phyloP scores from a whole-genome alignment of 37 sponge, comb jelly and placozoan species.

The Cladorhizidae sp. region DNA sequence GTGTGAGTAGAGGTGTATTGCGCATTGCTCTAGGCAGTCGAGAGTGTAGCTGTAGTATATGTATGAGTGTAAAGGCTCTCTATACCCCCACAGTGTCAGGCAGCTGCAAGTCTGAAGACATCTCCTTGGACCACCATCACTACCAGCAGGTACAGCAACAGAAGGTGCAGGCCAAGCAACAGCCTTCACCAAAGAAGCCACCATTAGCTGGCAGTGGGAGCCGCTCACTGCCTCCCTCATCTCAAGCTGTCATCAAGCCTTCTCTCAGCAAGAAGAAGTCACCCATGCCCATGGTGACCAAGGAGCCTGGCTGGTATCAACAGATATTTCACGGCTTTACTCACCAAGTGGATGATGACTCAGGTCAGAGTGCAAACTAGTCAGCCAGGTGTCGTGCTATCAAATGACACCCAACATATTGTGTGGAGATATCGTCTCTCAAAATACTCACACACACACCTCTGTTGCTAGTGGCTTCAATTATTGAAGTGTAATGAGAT shows the following conservation, averaged over 20 bases:
- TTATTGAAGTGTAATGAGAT: too few relatives aligned
- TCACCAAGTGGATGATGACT: constrained; percentile 32
- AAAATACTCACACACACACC: too few relatives aligned
- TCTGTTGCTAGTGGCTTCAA: too few relatives aligned
- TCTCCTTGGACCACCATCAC: not conserved
- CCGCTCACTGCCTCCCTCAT: not conserved
- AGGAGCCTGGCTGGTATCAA: constrained; percentile 48
- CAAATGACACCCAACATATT: too few relatives aligned
- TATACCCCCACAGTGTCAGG: not conserved
- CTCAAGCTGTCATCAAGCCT: constrained; percentile 5
- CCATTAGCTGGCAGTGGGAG: not conserved
- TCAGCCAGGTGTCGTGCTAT: too few relatives aligned
- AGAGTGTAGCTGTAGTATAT: not conserved
- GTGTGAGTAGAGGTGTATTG: not conserved
- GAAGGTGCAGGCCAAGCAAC: not conserved
- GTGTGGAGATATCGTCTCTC: too few relatives aligned
- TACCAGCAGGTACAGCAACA: not conserved
- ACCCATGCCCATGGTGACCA: not conserved
- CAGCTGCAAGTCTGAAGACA: not conserved
- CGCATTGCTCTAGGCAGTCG: not conserved
- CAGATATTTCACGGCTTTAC: constrained; percentile 46
- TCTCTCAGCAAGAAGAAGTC: constrained; percentile 1
- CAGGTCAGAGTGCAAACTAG: too few relatives aligned
- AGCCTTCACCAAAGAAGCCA: not conserved
- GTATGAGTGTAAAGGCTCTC: too few relatives aligned